Evolutionary conservation across 2,888 invertebrate genomes (phyloP).

Genomic region (Eilema depressum): DNA sequence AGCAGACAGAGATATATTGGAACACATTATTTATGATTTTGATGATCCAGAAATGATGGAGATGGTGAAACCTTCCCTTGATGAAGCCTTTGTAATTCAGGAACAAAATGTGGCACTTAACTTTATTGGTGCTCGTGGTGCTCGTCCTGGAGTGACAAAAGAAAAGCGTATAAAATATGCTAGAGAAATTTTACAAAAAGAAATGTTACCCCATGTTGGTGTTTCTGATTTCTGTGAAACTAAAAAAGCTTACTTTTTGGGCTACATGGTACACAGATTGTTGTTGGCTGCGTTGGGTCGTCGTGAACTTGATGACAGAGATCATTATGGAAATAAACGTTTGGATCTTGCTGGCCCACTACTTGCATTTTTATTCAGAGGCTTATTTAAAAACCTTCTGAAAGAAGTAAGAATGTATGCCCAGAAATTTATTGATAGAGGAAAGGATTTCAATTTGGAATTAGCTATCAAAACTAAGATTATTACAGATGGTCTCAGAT

Average conservation of each 20-base stretch:
- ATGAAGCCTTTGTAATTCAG: slow-evolving; percentile 99
- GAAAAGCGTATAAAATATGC: slow-evolving; percentile 99
- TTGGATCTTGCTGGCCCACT: slow-evolving; percentile 99
- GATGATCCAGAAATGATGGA: slow-evolving; percentile 99
- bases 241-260: slow-evolving; percentile 99
- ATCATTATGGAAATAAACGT: slow-evolving; percentile 99
- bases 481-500: slow-evolving; percentile 98
- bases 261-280: slow-evolving; percentile 99
- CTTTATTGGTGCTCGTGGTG: slow-evolving; percentile 99
- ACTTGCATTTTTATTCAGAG: slow-evolving; percentile 98
- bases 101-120: slow-evolving; percentile 99
- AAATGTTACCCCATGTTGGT: slow-evolving; percentile 99
- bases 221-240: slow-evolving; percentile 99
- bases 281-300: slow-evolving; percentile 97
- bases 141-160: slow-evolving; percentile 98
- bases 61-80: slow-evolving; percentile 99
- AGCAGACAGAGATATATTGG: slow-evolving; percentile 99
- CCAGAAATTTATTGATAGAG: slow-evolving; percentile 99
- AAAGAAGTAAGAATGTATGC: slow-evolving; percentile 99
- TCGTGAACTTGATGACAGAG: slow-evolving; percentile 99
- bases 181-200: slow-evolving; percentile 99
- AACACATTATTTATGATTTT: slow-evolving; percentile 99
- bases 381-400: slow-evolving; percentile 97
- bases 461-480: slow-evolving; percentile 98
- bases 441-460: slow-evolving; percentile 99